Evolutionary conservation across 1,140 invertebrate species (phyloP).

Genomic region (Drosophila neocordata): DNA sequence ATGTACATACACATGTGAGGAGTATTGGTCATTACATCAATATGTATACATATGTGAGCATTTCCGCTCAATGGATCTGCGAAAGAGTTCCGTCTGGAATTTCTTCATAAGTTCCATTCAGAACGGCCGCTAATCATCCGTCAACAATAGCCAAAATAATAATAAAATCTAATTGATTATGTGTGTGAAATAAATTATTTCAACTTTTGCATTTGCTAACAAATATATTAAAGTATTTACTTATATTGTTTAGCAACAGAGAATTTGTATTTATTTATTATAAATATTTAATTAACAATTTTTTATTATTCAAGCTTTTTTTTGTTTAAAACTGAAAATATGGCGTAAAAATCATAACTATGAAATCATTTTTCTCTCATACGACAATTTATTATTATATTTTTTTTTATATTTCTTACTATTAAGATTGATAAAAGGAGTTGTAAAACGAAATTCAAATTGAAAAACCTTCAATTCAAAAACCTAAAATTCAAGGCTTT

Average conservation of each 20-base stretch:
- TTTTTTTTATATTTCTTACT: too few species aligned
- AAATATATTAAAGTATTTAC: neutral
- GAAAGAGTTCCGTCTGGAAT: slow-evolving; percentile 11
- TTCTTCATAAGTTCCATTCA: neutral
- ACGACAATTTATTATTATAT: too few species aligned
- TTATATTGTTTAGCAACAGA: too few species aligned
- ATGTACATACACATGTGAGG: neutral
- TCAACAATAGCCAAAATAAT: slow-evolving; percentile 4
- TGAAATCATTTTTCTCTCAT: too few species aligned
- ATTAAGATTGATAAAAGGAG: too few species aligned
- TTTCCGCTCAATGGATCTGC: slow-evolving; percentile 6
- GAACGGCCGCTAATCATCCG: neutral
- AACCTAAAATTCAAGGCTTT: neutral
- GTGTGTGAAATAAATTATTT: neutral
- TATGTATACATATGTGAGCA: slow-evolving; percentile 4
- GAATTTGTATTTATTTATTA: too few species aligned
- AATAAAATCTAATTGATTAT: slow-evolving; percentile 7
- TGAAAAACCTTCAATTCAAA: too few species aligned
- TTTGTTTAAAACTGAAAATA: too few species aligned
- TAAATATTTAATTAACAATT: too few species aligned
- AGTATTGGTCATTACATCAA: slow-evolving; percentile 10
- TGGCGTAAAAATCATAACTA: too few species aligned
- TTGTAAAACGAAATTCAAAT: too few species aligned
- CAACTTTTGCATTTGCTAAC: neutral
- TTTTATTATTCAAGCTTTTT: too few species aligned